These are phyloP conservation scores for Nemotelus nigrinus DNA, from an alignment of 2,888 invertebrate species.

Conservation along the genomic window DNA sequence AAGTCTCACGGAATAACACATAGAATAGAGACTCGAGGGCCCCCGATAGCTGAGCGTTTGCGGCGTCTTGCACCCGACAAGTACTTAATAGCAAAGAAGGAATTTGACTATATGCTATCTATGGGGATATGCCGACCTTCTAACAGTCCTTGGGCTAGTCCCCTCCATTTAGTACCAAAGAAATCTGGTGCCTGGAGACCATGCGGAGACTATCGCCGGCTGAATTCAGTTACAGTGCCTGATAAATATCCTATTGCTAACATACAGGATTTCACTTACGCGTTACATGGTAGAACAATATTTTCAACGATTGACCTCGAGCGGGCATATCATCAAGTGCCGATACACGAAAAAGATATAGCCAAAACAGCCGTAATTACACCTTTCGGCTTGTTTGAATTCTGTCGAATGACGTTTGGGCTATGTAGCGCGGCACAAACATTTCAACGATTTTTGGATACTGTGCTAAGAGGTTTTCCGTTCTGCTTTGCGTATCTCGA, in stretches of 20 bases:
- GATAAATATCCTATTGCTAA: background rate
- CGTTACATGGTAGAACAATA: background rate
- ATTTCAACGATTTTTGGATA: background rate
- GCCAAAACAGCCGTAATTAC: background rate
- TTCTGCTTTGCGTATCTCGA: background rate
- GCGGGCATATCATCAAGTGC: background rate
- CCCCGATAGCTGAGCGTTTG: constrained; percentile 4
- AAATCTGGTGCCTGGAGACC: background rate
- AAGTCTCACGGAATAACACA: background rate
- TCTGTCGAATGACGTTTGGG: background rate
- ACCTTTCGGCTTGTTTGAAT: background rate
- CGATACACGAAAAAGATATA: background rate
- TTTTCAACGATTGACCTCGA: background rate
- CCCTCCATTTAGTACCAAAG: background rate
- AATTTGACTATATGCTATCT: background rate
- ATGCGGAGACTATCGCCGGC: constrained; percentile 22
- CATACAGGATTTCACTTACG: background rate
- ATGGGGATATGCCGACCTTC: constrained; percentile 7
- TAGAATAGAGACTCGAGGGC: constrained; percentile 5
- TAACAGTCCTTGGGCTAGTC: background rate
- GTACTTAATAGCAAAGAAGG: background rate
- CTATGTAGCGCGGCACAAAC: background rate
- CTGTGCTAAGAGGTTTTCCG: background rate
- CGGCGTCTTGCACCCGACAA: constrained; percentile 11
- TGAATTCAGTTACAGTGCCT: background rate